Percentiles rank a stretch among this genome's conserved stretches.
Evolutionary conservation across 2,797 vertebrate species (phyloP).

Genomic region (Phylloscopus collybita): DNA sequence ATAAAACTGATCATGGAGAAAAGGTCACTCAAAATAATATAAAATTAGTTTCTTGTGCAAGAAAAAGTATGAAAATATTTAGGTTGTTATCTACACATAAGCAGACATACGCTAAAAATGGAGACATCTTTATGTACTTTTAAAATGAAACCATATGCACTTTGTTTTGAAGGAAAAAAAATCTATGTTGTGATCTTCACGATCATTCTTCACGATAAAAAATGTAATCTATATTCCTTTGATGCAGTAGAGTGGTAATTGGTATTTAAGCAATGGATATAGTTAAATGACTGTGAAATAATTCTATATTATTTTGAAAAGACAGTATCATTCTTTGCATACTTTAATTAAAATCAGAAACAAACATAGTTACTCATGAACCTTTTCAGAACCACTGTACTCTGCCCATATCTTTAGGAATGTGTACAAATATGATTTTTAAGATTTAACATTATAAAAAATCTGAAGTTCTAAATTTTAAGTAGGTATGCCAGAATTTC

Average conservation of each 20-base stretch:
- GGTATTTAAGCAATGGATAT: not conserved
- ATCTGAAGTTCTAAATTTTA: not conserved
- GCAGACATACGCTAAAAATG: not conserved
- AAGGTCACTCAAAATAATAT: not conserved
- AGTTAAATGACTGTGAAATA: not conserved
- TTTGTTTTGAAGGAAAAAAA: not conserved
- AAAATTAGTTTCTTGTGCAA: not conserved
- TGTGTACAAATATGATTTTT: not conserved
- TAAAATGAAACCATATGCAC: not conserved
- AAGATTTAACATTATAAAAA: not conserved
- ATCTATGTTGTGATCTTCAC: not conserved
- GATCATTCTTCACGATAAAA: not conserved
- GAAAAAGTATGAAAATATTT: not conserved
- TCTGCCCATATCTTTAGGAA: not conserved
- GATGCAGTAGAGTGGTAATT: not conserved
- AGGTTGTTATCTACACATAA: not conserved
- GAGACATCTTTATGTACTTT: not conserved
- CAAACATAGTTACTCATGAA: not conserved
- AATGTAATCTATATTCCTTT: not conserved
- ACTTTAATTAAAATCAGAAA: not conserved
- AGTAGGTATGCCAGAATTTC: not conserved
- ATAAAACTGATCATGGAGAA: not conserved
- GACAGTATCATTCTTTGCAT: not conserved
- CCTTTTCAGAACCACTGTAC: not conserved
- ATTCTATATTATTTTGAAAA: not conserved